Evolutionary conservation across 1,140 invertebrate species (phyloP).

Genomic region (Amyelois transitella): DNA sequence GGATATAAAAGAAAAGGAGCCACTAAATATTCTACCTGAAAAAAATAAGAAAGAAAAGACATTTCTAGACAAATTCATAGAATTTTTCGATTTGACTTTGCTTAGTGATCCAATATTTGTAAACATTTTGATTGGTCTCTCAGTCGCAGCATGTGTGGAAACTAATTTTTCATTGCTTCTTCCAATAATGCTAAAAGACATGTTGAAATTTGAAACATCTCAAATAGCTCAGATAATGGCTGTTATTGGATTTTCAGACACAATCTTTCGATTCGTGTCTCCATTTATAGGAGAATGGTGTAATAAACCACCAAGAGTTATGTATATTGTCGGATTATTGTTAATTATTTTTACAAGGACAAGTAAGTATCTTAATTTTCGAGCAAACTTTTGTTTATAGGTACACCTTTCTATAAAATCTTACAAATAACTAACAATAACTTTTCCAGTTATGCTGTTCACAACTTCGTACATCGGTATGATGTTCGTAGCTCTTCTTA

Average conservation of each 20-base stretch:
- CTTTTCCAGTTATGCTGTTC: constrained; percentile 71
- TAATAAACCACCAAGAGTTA: constrained; percentile 74
- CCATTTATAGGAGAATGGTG: constrained; percentile 79
- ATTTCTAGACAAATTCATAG: constrained; percentile 34
- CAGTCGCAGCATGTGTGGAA: constrained; percentile 80
- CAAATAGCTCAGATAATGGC: constrained; percentile 78
- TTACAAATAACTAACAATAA: neutral
- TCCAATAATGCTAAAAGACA: constrained; percentile 79
- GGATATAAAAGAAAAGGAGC: constrained; percentile 28
- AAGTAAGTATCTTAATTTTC: constrained; percentile 71
- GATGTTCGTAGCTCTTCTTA: constrained; percentile 58
- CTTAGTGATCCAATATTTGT: constrained; percentile 67
- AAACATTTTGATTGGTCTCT: constrained; percentile 80
- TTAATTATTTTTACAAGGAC: constrained; percentile 77
- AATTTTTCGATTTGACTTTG: constrained; percentile 63
- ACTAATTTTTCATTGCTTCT: constrained; percentile 80
- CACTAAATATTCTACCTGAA: constrained; percentile 15
- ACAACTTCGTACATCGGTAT: constrained; percentile 57
- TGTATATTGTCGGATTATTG: constrained; percentile 78
- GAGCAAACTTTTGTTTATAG: neutral
- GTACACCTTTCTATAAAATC: no score
- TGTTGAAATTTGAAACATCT: constrained; percentile 70
- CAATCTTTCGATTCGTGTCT: constrained; percentile 75
- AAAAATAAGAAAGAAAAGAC: constrained; percentile 27
- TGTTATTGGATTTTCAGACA: constrained; percentile 75